Conservation (phyloP, 2,797 vertebrate species). For the Falco columbarius region DNA sequence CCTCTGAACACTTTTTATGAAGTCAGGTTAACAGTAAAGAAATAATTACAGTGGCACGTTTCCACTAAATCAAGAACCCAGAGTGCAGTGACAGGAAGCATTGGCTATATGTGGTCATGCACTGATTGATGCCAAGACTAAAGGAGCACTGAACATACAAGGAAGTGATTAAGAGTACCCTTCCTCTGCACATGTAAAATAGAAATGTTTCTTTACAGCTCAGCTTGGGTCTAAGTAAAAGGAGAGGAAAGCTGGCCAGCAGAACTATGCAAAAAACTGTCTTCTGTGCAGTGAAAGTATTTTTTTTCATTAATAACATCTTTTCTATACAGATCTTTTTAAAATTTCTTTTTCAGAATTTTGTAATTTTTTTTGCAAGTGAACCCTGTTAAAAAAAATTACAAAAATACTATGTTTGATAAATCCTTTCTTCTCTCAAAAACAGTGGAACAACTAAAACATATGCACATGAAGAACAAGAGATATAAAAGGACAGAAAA, state of each 20-base stretch:
- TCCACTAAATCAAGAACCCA: background rate
- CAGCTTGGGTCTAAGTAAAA: background rate
- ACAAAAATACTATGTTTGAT: background rate
- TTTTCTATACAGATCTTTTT: background rate
- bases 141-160: background rate
- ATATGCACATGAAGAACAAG: fast-evolving
- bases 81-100: background rate
- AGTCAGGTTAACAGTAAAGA: background rate
- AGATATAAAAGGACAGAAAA: background rate
- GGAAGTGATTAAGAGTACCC: background rate
- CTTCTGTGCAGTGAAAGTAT: background rate
- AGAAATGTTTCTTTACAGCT: background rate
- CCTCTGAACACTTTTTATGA: background rate
- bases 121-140: background rate
- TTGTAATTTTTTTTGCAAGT: background rate
- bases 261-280: background rate
- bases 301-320: background rate
- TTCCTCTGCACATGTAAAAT: background rate
- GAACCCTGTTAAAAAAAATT: background rate
- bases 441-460: background rate
- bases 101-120: background rate
- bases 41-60: background rate
- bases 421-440: background rate
- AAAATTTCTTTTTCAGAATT: background rate
- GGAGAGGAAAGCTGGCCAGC: background rate